Evolutionary conservation across 2,888 invertebrate genomes (phyloP), one percentile per base, ranked within the genome.

Genomic region (Allygus modestus): DNA sequence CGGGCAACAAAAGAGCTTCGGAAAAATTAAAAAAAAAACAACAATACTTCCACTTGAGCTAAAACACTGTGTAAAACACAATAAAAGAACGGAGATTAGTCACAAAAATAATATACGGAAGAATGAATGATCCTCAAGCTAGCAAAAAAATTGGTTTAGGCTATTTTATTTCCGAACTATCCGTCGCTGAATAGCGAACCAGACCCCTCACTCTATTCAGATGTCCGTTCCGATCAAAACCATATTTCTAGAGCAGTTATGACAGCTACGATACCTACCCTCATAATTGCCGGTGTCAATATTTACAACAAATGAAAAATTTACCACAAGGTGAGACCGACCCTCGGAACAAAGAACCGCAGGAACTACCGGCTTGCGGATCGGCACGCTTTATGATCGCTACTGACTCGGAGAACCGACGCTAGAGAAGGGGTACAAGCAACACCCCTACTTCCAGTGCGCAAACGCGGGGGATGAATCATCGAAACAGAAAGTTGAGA

Each of bases 231-330:
- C 51, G 2, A 79, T 79, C 79, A 54, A 77, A 33, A 31, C 58
- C 79, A 79, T 79, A 79, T 51, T 58, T 54, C 79, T 51, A 79
- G 54, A 26, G 31, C 58, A 75, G 83, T 75, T 83, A 83, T 83
- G 83, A 83, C 83, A 83, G 83, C 75, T 83, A 83, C 41, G 75
- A 83, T 83, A 83, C 83, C 75, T 83, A 83, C 83, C 83, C 58
- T 75, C 83, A 83, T 83, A 75, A 83, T 83, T 83, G 58, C 75
- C 79, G n/a, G 37, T 58, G 58, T 79, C 58, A 58, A 58, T 58
- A 79, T 79, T 58, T 37, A 54, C 58, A 79, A 79, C 79, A 79
- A 79, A 28, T 20, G 79, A 58, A 23, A 79, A 54, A 37, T 79
- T 58, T 7, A 79, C 54, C 79, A 79, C 79, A 58, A 79, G 79